phyloP scores from a whole-genome alignment of 1,140 invertebrate species.

The Drosophila guanche region DNA sequence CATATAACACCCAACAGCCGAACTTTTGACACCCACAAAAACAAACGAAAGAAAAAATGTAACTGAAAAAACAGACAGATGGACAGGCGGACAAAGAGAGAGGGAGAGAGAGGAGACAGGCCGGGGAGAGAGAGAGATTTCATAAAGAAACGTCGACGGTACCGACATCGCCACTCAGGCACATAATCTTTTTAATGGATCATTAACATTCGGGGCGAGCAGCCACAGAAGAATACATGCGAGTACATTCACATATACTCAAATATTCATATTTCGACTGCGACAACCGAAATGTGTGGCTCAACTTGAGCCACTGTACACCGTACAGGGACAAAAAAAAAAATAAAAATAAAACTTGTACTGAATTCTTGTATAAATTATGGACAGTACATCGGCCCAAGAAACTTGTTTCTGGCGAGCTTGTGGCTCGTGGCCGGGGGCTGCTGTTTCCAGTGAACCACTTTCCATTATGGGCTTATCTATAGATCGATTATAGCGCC shows the following conservation, averaged over 20 bases:
- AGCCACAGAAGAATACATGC: conserved; percentile 29
- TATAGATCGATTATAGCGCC: conserved; percentile 39
- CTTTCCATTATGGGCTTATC: conserved; percentile 39
- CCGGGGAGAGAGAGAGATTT: conserved; percentile 23
- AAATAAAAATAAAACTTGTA: conserved; percentile 39
- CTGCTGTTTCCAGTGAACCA: conserved; percentile 24
- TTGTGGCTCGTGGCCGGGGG: background rate
- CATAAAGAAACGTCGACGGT: conserved; percentile 27
- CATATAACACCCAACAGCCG: conserved; percentile 8
- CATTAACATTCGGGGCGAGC: conserved; percentile 71
- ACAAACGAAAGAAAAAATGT: conserved; percentile 3
- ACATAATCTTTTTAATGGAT: conserved; percentile 80
- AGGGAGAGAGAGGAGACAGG: no score
- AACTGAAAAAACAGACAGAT: conserved; percentile 33
- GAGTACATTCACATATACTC: background rate
- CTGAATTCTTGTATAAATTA: conserved; percentile 71
- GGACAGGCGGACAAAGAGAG: no score
- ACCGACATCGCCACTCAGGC: conserved; percentile 52
- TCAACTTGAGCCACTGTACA: conserved; percentile 30
- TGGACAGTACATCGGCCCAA: conserved; percentile 38
- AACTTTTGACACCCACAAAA: conserved; percentile 34
- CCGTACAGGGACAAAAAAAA: conserved; percentile 4
- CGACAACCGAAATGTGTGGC: conserved; percentile 52
- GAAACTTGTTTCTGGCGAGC: conserved; percentile 66
- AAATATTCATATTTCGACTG: conserved; percentile 41